Conservation (phyloP, 2,797 vertebrate species). For the Pelodytes ibericus region DNA sequence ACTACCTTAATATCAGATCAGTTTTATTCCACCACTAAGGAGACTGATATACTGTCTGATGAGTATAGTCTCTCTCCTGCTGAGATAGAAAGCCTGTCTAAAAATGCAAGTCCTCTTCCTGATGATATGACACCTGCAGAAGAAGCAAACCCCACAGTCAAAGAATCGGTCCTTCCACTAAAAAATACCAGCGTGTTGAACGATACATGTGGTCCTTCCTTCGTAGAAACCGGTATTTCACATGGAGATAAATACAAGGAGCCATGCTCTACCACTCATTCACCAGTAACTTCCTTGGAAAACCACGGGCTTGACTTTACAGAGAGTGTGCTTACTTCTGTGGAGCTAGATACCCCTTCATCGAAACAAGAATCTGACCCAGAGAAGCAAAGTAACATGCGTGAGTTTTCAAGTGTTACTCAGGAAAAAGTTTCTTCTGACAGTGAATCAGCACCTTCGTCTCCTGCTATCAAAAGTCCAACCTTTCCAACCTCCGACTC, state of each 20-base stretch:
- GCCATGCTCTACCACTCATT: background rate
- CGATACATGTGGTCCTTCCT: background rate
- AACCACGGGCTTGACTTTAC: background rate
- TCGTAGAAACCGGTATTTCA: background rate
- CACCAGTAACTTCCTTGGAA: background rate
- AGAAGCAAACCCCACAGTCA: background rate
- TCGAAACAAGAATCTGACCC: background rate
- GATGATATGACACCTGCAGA: background rate
- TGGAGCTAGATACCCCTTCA: background rate
- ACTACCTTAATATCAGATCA: background rate
- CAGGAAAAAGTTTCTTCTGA: slow-evolving; percentile 12
- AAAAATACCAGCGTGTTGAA: background rate
- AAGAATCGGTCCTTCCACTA: background rate
- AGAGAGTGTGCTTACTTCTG: background rate
- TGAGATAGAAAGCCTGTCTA: slow-evolving; percentile 39
- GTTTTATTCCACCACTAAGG: background rate
- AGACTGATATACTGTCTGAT: slow-evolving; percentile 24
- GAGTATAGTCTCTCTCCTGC: background rate
- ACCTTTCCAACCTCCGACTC: slow-evolving; percentile 44
- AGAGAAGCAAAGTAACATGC: background rate
- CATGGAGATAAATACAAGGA: background rate
- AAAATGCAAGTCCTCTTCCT: slow-evolving; percentile 3
- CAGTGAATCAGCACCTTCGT: slow-evolving; percentile 2
- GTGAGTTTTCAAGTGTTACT: background rate
- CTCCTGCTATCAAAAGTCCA: slow-evolving; percentile 29